Evolutionary conservation across 2,888 invertebrate species (phyloP), one percentile per base, ranked within the genome.

Genomic region (Perdita meconis): DNA sequence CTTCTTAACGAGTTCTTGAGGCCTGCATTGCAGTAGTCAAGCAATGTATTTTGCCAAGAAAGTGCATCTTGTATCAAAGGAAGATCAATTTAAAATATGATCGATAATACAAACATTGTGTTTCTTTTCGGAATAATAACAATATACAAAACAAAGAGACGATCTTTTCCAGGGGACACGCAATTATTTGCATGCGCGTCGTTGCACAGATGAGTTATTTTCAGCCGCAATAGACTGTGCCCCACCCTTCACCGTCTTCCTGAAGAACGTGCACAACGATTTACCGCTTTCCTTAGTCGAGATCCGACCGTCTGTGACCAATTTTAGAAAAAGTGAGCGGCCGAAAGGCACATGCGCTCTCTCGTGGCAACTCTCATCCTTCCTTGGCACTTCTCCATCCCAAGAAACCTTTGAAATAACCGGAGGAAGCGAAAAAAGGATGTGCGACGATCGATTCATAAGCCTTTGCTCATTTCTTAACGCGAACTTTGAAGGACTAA

Each of bases 281-380:
- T 65, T 65, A 65, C 69, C 65, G 78, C 59, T 78, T 69, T 69
- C 69, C 64, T 78, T 75, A 53, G 36, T 36, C 30, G 56, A 75
- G 44, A 69, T 30, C 61, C 61, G 38, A 69, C 55, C 63, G 59
- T 57, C 73, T 74, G 67, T 78, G 78, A 78, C 78, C 78, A 78
- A 78, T 78, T 78, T 78, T 78, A 75, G 78, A 78, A 78, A 78
- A 78, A 75, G 78, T 78, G 78, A 78, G 50, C 60, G 77, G 73
- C 24, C 34, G 24, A 42, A 26, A 56, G 34, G 69, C 69, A 61
- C 57, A 69, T 24, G 61, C 57, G 65, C 40, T 61, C 77, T 67
- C 64, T 26, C 34, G 38, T 34, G 36, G 36, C 40, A 22, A 36
- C 53, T 75, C 65, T 70, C 57, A 59, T 78, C 65, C 69, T 69